Conservation (phyloP, 2,113 vertebrate genomes). For the Carassius carassius region DNA sequence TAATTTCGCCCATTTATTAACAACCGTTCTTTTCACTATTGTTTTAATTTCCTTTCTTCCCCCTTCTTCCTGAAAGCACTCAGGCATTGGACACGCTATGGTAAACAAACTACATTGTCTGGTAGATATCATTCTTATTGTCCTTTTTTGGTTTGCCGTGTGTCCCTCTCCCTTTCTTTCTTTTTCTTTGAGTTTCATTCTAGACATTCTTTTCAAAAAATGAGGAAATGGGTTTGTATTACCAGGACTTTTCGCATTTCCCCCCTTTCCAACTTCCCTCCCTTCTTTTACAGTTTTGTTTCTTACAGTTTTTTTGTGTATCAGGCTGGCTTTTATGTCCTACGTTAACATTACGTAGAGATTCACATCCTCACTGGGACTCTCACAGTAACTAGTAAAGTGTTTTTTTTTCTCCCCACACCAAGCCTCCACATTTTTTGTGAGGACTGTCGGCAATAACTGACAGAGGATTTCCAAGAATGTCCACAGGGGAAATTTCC, state of each 20-base stretch:
- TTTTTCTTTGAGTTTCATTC: conserved; percentile 83
- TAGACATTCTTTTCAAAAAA: conserved; percentile 83
- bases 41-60: conserved; percentile 99
- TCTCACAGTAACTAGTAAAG: conserved; percentile 69
- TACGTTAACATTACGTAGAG: conserved; percentile 2
- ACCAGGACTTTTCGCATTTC: conserved; percentile 77
- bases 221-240: conserved; percentile 86
- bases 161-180: conserved; percentile 87
- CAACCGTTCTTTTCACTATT: conserved; percentile 99
- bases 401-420: conserved; percentile 46
- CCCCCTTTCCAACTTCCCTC: conserved; percentile 55
- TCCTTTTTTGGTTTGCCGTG: conserved; percentile 99
- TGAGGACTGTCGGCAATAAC: conserved; percentile 81
- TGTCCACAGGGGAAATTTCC: conserved; percentile 60
- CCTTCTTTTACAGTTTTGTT: conserved; percentile 55
- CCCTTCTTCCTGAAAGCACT: conserved; percentile 99
- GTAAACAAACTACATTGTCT: conserved; percentile 99
- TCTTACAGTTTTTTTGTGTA: neutral
- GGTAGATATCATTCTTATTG: conserved; percentile 99
- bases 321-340: conserved; percentile 20
- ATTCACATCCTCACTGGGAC: conserved; percentile 65
- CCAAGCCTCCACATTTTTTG: conserved; percentile 81
- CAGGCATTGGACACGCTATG: conserved; percentile 99
- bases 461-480: conserved; percentile 82
- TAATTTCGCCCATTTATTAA: conserved; percentile 96